Evolutionary conservation across 2,888 invertebrate genomes (phyloP).

Genomic region (Cordilura impudica): DNA sequence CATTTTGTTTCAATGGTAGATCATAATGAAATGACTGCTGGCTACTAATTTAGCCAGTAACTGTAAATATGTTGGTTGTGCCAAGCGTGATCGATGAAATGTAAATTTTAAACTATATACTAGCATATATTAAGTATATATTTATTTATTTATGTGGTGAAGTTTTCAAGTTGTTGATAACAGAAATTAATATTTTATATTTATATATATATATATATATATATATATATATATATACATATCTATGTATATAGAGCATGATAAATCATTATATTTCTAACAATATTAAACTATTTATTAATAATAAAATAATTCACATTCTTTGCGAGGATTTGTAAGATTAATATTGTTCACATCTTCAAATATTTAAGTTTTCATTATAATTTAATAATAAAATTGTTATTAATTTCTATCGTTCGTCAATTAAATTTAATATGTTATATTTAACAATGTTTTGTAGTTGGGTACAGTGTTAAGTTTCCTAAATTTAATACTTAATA

Average conservation of each 20-base stretch:
- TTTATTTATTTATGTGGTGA: no score
- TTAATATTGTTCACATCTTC: conserved; percentile 28
- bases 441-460: not conserved
- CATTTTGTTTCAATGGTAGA: no score
- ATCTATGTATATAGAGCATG: not conserved
- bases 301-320: conserved; percentile 61
- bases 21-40: no score
- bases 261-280: conserved; percentile 37
- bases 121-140: no score
- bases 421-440: conserved; percentile 1
- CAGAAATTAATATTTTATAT: not conserved
- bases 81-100: no score
- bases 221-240: not conserved
- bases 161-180: no score
- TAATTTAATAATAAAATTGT: not conserved
- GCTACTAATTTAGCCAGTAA: no score
- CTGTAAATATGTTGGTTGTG: no score
- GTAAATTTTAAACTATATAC: no score
- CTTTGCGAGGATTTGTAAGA: conserved; percentile 63
- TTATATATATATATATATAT: not conserved
- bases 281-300: conserved; percentile 37
- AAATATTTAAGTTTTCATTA: not conserved
- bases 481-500: conserved; percentile 45
- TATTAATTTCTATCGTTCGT: conserved; percentile 9
- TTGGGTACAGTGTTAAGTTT: conserved; percentile 35